Evolutionary conservation across 2,888 invertebrate genomes (phyloP), one percentile per base, ranked within the genome.

Genomic region (Marasmarcha lunaedactyla): DNA sequence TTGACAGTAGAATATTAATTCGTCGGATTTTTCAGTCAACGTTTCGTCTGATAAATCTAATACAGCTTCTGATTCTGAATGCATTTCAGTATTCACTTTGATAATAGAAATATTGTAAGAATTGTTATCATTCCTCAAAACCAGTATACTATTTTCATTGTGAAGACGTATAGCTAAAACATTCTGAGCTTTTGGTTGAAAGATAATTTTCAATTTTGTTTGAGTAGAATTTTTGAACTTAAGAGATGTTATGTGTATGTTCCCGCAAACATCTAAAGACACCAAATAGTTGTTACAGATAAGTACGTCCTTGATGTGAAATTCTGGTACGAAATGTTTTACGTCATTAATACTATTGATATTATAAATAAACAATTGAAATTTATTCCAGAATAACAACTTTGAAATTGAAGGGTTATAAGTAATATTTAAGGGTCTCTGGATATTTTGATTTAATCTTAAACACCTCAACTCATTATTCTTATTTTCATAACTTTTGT

Each of bases 301-400:
- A 13, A 73, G 40, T 5, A 78, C 34, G 20, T 55, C 42, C 3
- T 52, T 42, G 39, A 76, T 57, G 46, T 58, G 56, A 37, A 71
- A 78, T 33, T 65, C 68, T 0, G 73, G 68, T 7, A 51, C 43
- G 72, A 51, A 38, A 48, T 46, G 46, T 60, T 59, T 10, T 53
- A 48, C 5, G 47, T 38, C 37, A 39, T 47, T 10, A 4, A 63
- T 52, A 12, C 76, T 63, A 36, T 65, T 54, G n/a, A n/a, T 53
- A 42, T 70, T 63, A 42, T 72, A 74, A 4, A 76, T 38, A 35
- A 71, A 70, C 52, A 83, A 63, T 62, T 79, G 76, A 52, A 65
- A 72, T 48, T 63, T 72, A 54, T 78, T 79, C 79, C 78, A 83
- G 15, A 76, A 45, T 37, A 66, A 42, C 14, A 63, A 40, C 40